Evolutionary conservation across 2,888 invertebrate genomes (phyloP), one percentile per base, ranked within the genome.

Genomic region (Thelaira solivaga): DNA sequence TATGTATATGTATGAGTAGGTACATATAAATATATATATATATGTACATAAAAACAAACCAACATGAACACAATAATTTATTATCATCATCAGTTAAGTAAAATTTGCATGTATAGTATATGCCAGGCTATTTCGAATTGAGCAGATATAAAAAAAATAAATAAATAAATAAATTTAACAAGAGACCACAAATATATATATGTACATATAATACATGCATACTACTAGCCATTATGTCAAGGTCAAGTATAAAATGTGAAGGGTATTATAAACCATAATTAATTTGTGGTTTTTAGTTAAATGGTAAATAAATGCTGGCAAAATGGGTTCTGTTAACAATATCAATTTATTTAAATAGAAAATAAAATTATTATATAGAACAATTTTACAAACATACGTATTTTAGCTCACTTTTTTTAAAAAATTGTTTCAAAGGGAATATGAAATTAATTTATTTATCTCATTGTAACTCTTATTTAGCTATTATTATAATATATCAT

Each of bases 241-340:
- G 43, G 51, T 11, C 62, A 62, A 71, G 13, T 34, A 43, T 36
- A 18, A 8, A 64, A 47, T 20, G 55, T 39, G 13, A 1, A 8
- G 45, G 20, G 11, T 26, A 59, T 31, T 20, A 59, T 34, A 74
- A 31, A 41, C 49, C 51, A 59, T 76, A 61, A 47, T 69, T 51
- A 73, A 24, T 68, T 67, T 81, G 76, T 76, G 73, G 79, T 76
- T 34, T 80, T 79, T 74, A 71, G 78, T 76, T 62, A 71, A 81
- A 75, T 79, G 75, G 65, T 59, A 80, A 82, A 80, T 80, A 80
- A 80, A 81, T 81, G 75, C 41, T 55, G 53, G n/a, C n/a, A 39
- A 49, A 78, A 68, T 11, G 43, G n/a, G 49, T 41, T 51, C n/a
- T 16, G n/a, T n/a, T n/a, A n/a, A n/a, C n/a, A n/a, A n/a, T n/a